These are phyloP conservation scores for Sorex araneus DNA, from an alignment of 2,113 vertebrate species.

Conservation along the genomic window DNA sequence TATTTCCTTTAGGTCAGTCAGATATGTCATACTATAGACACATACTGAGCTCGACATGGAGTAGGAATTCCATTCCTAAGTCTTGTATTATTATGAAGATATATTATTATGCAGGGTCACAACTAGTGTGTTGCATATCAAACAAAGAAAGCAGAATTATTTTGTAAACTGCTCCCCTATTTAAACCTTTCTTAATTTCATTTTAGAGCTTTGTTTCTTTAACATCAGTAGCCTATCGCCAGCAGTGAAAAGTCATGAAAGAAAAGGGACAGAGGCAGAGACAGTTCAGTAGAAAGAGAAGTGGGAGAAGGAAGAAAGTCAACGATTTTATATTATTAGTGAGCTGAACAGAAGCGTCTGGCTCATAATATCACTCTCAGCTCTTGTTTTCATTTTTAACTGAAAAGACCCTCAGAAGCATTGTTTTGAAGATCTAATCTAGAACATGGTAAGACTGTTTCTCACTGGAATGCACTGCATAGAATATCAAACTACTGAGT, in stretches of 20 bases:
- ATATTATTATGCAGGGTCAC: conserved; percentile 46
- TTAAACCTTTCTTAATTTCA: conserved; percentile 76
- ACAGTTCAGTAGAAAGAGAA: not conserved
- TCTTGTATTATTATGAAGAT: too few relatives aligned
- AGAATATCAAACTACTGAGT: conserved; percentile 40
- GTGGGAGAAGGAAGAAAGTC: not conserved
- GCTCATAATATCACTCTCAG: too few relatives aligned
- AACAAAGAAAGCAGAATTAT: conserved; percentile 66
- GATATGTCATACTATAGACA: not conserved
- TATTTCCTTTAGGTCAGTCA: not conserved
- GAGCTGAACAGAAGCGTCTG: too few relatives aligned
- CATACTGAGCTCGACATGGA: not conserved
- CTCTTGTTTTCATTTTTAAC: not conserved
- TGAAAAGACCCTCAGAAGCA: not conserved
- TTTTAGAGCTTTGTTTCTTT: conserved; percentile 76
- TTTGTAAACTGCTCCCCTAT: conserved; percentile 53
- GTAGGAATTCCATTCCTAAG: not conserved
- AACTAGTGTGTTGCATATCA: conserved; percentile 5
- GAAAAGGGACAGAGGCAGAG: not conserved
- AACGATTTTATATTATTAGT: too few relatives aligned
- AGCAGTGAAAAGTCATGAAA: not conserved
- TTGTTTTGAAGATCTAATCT: not conserved
- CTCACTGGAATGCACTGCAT: conserved; percentile 50
- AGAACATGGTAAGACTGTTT: conserved; percentile 64
- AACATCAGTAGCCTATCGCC: conserved; percentile 71